A percentile compares a stretch with the other conserved stretches of the same genome.
Evolutionary conservation across 2,888 invertebrate species (phyloP).

Genomic region (Dione vanillae): DNA sequence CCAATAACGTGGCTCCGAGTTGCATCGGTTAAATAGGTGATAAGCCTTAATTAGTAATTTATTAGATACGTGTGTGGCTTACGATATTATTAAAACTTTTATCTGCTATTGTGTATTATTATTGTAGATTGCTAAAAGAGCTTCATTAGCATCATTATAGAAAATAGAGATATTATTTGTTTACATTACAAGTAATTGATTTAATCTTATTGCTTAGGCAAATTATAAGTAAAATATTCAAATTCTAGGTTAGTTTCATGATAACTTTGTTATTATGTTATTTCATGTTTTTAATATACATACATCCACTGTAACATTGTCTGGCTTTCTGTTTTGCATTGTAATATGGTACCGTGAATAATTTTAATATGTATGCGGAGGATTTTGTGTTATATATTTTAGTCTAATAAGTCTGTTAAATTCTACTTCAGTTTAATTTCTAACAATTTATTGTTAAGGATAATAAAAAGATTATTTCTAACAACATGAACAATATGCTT

Average conservation of each 20-base stretch:
- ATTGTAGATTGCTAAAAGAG: too few species aligned
- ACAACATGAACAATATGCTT: too few species aligned
- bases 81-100: conserved; percentile 17
- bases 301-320: conserved; percentile 3
- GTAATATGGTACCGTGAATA: not conserved
- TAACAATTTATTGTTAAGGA: too few species aligned
- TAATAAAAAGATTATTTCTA: too few species aligned
- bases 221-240: not conserved
- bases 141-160: too few species aligned
- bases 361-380: conserved; percentile 13
- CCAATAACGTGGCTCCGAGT: conserved; percentile 63
- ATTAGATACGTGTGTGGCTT: conserved; percentile 51
- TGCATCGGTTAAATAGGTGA: conserved; percentile 65
- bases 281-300: conserved; percentile 1
- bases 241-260: not conserved
- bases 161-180: too few species aligned
- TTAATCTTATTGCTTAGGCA: not conserved
- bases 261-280: conserved; percentile 11
- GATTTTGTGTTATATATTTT: conserved; percentile 5
- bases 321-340: conserved; percentile 16
- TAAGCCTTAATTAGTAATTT: conserved; percentile 63
- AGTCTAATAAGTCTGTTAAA: not conserved
- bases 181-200: too few species aligned
- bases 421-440: too few species aligned
- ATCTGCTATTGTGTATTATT: not conserved